Evolutionary conservation across 2,888 invertebrate species (phyloP), one percentile per base, ranked within the genome.

Genomic region (Platypus cylindrus): DNA sequence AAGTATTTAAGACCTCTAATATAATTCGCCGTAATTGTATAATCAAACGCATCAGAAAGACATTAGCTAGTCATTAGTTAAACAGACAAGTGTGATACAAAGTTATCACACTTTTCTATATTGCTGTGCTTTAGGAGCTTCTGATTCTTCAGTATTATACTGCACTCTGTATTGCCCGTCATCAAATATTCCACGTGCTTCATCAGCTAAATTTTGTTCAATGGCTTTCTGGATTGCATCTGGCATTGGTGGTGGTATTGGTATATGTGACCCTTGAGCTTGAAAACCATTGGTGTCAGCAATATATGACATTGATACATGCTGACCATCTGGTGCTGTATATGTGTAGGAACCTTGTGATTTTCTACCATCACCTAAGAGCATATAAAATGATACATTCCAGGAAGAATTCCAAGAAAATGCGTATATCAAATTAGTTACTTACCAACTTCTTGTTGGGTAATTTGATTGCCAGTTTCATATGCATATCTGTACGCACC

Each of bases 271-370:
- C 0, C 71, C 72, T 40, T 64, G 56, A 0, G 71, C 62, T 15
- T 62, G 60, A 60, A 68, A 73, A 9, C 72, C 72, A 30, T 68
- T 58, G 48, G 70, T 70, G 41, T 71, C 72, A 36, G 73, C 71
- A 0, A 62, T 63, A 49, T 71, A 71, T 1, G 70, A 66, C 64
- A 51, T 67, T 64, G 37, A 40, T 14, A 48, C 43, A 36, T 49
- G 49, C 32, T 51, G 48, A 9, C 53, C 53, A 32, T 53, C 52
- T 4, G 52, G 52, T 8, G 52, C 46, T 16, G 52, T 49, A 43
- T 51, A 53, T 5, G 45, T 41, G 45, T 48, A 53, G 4, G 48
- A 46, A 3, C 53, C 53, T 41, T 43, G 40, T 8, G 32, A 18
- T 31, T 29, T 36, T 4, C 25, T 26, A 20, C 34, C 35, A 31